Evolutionary conservation across 2,797 vertebrate species (phyloP).

Genomic region (Spinus olivaceus): DNA sequence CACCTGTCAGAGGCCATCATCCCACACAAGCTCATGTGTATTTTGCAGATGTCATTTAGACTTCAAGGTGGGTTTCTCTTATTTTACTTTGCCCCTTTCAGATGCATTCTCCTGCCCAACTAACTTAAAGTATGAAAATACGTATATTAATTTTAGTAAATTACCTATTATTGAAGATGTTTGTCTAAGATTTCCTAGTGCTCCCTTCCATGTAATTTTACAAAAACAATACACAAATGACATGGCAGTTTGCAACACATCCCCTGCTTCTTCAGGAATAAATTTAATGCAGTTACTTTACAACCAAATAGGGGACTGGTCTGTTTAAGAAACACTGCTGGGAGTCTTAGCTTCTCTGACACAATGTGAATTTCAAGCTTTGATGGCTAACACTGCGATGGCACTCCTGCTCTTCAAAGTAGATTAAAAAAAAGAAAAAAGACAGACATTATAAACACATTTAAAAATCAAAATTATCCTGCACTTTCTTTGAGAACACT

Average conservation of each 20-base stretch:
- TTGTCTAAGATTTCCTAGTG: not conserved
- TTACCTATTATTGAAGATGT: not conserved
- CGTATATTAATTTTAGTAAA: not conserved
- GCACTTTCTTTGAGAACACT: conserved; percentile 53
- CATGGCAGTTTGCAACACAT: not conserved
- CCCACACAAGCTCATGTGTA: not conserved
- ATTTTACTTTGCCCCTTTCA: not conserved
- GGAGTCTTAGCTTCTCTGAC: not conserved
- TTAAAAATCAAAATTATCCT: conserved; percentile 48
- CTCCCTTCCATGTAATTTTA: not conserved
- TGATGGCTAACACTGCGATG: not conserved
- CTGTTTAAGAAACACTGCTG: not conserved
- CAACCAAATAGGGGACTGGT: not conserved
- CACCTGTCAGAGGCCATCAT: not conserved
- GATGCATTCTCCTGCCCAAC: not conserved
- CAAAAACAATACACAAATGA: not conserved
- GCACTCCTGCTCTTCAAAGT: not conserved
- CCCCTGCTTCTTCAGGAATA: not conserved
- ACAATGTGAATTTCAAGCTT: conserved; percentile 11
- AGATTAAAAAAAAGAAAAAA: not conserved
- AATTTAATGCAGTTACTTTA: not conserved
- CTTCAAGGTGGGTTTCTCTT: not conserved
- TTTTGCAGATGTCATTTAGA: not conserved
- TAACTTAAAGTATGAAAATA: not conserved
- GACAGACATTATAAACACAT: not conserved